Conservation (phyloP, 1,140 invertebrate species). For the Drosophila sucinea region DNA sequence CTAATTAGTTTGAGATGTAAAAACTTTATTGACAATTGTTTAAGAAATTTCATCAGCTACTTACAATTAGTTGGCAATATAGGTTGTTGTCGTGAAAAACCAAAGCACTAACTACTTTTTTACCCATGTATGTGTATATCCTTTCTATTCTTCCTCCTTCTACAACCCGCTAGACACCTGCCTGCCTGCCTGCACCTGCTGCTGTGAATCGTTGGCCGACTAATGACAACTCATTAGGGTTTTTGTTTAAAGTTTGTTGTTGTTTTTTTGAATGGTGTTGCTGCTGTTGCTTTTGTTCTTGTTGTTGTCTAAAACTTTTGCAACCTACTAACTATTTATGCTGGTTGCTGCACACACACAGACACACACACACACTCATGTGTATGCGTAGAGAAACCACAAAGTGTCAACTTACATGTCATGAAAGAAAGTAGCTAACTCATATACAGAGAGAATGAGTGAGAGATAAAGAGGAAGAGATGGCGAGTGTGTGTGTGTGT, state of each 20-base stretch:
- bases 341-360: slow-evolving; percentile 35
- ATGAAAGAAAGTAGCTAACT: slow-evolving; percentile 16
- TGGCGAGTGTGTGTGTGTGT: background rate
- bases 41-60: too few species aligned
- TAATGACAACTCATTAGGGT: slow-evolving; percentile 66
- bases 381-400: slow-evolving; percentile 27
- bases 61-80: too few species aligned
- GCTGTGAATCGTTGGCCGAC: slow-evolving; percentile 15
- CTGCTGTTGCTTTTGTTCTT: background rate
- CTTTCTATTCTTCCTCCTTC: too few species aligned
- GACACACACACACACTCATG: slow-evolving; percentile 14
- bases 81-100: too few species aligned
- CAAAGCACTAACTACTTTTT: too few species aligned
- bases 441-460: background rate
- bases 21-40: too few species aligned
- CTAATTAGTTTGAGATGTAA: too few species aligned
- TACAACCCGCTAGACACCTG: too few species aligned
- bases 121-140: too few species aligned
- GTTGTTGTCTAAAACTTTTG: slow-evolving; percentile 44
- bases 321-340: slow-evolving; percentile 54
- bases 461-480: background rate
- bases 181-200: slow-evolving; percentile 2
- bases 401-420: slow-evolving; percentile 66
- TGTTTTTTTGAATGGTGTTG: slow-evolving; percentile 11
- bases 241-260: slow-evolving; percentile 25